Evolutionary conservation across 2,888 invertebrate species (phyloP).

Genomic region (Nebria salina): DNA sequence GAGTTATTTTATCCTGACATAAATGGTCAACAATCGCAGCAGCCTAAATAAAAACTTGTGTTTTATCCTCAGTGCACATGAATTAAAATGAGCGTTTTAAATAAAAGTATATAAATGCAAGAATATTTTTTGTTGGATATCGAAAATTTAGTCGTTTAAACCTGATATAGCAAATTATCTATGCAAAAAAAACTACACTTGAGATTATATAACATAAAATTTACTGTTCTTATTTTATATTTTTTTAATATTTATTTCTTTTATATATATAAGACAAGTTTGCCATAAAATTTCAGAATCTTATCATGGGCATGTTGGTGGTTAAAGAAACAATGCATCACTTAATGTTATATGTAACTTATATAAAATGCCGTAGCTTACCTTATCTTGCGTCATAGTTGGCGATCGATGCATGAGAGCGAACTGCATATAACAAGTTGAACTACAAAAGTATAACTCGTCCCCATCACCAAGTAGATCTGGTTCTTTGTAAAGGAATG

Average conservation of each 20-base stretch:
- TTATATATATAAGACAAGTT: too few relatives aligned
- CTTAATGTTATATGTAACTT: conserved; percentile 6
- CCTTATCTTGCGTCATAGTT: conserved; percentile 68
- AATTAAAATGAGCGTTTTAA: too few relatives aligned
- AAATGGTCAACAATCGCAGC: conserved; percentile 69
- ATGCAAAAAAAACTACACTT: too few relatives aligned
- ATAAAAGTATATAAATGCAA: too few relatives aligned
- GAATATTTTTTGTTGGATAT: too few relatives aligned
- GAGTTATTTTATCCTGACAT: conserved; percentile 63
- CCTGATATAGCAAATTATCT: too few relatives aligned
- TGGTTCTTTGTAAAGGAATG: conserved; percentile 75
- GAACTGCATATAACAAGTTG: conserved; percentile 89
- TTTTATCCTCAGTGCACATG: background rate
- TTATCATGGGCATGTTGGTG: too few relatives aligned
- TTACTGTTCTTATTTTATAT: too few relatives aligned
- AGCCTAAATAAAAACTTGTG: conserved; percentile 58
- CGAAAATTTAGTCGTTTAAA: too few relatives aligned
- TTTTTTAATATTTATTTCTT: too few relatives aligned
- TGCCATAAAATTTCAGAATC: too few relatives aligned
- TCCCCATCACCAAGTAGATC: conserved; percentile 66
- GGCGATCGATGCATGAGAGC: conserved; percentile 72
- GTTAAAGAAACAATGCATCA: conserved; percentile 13
- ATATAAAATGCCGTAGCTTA: conserved; percentile 49
- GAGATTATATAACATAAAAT: background rate
- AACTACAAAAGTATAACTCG: conserved; percentile 88